Conservation (phyloP, 2,797 vertebrate genomes). For the Coregonus suidteri region DNA sequence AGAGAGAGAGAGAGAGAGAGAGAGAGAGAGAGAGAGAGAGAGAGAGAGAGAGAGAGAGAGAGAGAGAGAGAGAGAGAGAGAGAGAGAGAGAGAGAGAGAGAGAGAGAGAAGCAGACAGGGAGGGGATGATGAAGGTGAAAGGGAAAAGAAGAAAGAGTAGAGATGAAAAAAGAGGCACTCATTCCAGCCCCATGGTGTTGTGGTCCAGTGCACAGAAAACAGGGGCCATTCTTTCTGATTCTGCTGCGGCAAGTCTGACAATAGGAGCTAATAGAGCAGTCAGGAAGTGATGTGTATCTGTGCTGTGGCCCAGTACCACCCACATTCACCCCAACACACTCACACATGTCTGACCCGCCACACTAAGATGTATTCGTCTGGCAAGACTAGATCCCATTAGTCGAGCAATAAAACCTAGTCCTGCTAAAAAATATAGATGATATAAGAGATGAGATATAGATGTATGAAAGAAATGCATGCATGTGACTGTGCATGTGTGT, state of each 20-base stretch:
- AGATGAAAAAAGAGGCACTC: neutral
- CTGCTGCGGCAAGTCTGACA: neutral
- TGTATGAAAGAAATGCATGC: neutral
- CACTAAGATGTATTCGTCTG: neutral
- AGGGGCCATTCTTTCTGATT: constrained; percentile 2
- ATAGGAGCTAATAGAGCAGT: neutral
- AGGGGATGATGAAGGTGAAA: neutral
- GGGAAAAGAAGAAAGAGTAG: neutral
- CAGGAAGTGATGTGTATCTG: neutral
- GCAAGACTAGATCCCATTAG: neutral
- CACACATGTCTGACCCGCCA: neutral
- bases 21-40: too few relatives aligned
- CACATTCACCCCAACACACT: neutral
- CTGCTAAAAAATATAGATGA: neutral
- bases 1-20: too few relatives aligned
- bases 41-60: neutral
- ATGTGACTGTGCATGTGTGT: neutral
- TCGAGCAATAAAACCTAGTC: neutral
- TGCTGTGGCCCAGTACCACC: neutral
- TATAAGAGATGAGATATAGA: neutral
- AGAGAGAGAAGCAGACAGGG: neutral
- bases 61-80: neutral
- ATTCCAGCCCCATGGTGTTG: neutral
- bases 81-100: too few relatives aligned
- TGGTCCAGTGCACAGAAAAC: constrained; percentile 11